Conservation (phyloP, 2,888 invertebrate species). For the Cepaea hortensis region DNA sequence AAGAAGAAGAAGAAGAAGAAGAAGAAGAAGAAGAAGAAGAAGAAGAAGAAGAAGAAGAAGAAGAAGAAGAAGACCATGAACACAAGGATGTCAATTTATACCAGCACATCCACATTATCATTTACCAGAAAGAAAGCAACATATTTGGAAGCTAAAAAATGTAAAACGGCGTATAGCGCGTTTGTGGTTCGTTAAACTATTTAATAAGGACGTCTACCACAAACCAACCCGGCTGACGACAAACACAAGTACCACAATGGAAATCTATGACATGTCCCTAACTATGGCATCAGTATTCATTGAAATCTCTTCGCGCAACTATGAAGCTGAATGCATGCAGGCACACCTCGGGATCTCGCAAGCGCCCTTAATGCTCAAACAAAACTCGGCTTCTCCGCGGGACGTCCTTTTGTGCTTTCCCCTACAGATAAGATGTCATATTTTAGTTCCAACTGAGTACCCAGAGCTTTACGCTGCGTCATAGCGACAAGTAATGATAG, state of each 20-base stretch:
- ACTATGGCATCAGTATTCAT: slow-evolving; percentile 30
- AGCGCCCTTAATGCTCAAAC: background rate
- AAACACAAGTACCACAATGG: background rate
- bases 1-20: slow-evolving; percentile 1
- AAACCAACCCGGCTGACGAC: background rate
- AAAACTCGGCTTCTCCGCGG: slow-evolving; percentile 8
- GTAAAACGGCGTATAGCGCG: no score
- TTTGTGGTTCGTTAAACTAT: background rate
- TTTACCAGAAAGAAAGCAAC: no score
- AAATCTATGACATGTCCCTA: slow-evolving; percentile 1
- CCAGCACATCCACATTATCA: no score
- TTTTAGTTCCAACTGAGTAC: background rate
- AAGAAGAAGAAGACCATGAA: no score
- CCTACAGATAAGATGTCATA: slow-evolving; percentile 2
- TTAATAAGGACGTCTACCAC: background rate
- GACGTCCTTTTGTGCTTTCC: background rate
- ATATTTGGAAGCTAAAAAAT: no score
- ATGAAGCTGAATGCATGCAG: background rate
- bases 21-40: background rate
- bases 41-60: no score
- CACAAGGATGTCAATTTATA: no score
- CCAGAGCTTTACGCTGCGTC: no score
- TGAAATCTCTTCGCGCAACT: background rate
- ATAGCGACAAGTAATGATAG: background rate
- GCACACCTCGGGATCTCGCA: background rate